phyloP scores from a whole-genome alignment of 2,113 vertebrate genomes.

The Vireo altiloquus region DNA sequence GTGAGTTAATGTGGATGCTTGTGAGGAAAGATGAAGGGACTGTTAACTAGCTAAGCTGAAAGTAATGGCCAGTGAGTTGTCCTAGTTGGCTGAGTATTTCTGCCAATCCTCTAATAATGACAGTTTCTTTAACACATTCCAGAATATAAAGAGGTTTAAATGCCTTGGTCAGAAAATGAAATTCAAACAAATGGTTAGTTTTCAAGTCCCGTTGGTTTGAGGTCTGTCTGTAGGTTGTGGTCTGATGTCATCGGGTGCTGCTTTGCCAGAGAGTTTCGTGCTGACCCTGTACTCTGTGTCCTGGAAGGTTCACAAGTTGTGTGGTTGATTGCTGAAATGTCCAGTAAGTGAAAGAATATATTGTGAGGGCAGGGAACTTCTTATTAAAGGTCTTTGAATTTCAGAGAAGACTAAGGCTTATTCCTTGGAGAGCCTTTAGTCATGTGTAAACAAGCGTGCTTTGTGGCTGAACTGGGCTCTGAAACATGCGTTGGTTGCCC shows the following conservation, averaged over 20 bases:
- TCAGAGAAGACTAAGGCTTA: slow-evolving; percentile 33
- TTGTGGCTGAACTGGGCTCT: background rate
- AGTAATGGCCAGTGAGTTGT: background rate
- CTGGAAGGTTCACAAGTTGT: slow-evolving; percentile 20
- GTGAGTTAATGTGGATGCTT: slow-evolving; percentile 71
- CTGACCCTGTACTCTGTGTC: slow-evolving; percentile 22
- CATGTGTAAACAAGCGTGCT: slow-evolving; percentile 13
- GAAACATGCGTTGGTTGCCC: background rate
- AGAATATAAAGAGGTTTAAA: background rate
- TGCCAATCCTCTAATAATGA: background rate
- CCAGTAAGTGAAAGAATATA: slow-evolving; percentile 56
- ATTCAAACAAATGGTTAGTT: background rate
- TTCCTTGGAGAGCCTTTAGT: slow-evolving; percentile 39
- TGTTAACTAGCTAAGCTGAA: background rate
- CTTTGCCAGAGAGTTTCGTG: slow-evolving; percentile 10
- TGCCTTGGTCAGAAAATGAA: background rate
- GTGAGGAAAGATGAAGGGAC: background rate
- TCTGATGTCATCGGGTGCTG: slow-evolving; percentile 14
- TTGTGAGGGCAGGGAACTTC: slow-evolving; percentile 19
- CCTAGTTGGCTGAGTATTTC: background rate
- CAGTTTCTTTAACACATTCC: background rate
- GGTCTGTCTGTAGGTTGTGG: background rate
- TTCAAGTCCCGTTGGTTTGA: background rate
- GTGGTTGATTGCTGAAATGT: slow-evolving; percentile 33
- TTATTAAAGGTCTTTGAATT: slow-evolving; percentile 41